Evolutionary conservation across 2,797 vertebrate genomes (phyloP), one percentile per base, ranked within the genome.

Genomic region (Perodicticus potto): DNA sequence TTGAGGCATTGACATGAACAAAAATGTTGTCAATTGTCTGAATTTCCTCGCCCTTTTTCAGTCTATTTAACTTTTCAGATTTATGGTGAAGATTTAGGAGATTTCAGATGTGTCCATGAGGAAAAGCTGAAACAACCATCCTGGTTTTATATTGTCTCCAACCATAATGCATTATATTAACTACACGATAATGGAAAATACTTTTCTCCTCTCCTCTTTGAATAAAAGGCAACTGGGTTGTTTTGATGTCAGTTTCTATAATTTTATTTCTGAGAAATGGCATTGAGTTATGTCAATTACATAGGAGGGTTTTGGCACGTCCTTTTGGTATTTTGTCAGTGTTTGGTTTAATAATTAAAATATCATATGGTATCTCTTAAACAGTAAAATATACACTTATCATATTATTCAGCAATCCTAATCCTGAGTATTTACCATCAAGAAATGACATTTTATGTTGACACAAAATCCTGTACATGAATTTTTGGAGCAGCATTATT

Each of bases 321-420:
- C 27, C n/a, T 89, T 91, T 91, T 43, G 13, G 0, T 37, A 45
- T 67, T 89, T 63, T 49, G 89, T 77, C 40, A 57, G 27, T 76
- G 14, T 89, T 91, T 92, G 11, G 49, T 61, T 93, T 96, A 76
- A 88, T 80, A 11, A 83, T 96, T 93, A 83, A 92, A 92, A 55
- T 85, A 93, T 25, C 63, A 72, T 32, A 32, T 69, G 45, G 1
- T 92, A 0, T 80, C 27, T 84, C 49, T 40, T 81, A 16, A 12
- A 84, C 11, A 86, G 25, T 81, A 70, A 91, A 82, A 82, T 8
- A 81, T 77, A 76, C 2, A 43, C 11, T 91, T 78, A 91, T 1
- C 23, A 37, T 67, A 20, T 93, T 49, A 57, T 13, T 25, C 37
- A 40, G 12, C 7, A 72, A 57, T 43, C 57, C 45, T 32, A 91